phyloP scores from a whole-genome alignment of 2,797 vertebrate genomes.

The Capromys pilorides region DNA sequence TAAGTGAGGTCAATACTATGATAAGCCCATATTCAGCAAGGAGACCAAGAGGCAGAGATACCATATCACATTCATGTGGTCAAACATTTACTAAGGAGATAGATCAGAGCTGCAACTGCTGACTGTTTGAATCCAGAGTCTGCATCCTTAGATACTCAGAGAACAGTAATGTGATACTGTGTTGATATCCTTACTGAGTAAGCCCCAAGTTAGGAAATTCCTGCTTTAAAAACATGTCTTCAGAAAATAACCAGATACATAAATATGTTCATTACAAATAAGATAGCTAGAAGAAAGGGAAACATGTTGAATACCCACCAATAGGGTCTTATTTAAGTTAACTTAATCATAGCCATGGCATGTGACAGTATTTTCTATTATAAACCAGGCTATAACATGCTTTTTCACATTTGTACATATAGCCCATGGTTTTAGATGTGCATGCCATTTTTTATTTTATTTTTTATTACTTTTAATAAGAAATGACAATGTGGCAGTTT shows the following conservation, averaged over 20 bases:
- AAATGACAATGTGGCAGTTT: too few species aligned
- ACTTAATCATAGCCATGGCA: neutral
- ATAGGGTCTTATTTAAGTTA: neutral
- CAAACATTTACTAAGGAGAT: neutral
- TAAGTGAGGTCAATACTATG: neutral
- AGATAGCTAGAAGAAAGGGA: neutral
- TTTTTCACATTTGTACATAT: neutral
- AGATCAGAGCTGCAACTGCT: fast-evolving
- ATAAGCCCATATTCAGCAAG: neutral
- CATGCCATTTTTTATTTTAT: too few species aligned
- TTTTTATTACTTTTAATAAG: too few species aligned
- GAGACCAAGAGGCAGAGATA: too few species aligned
- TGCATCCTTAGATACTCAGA: neutral
- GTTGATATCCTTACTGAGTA: neutral
- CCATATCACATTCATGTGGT: neutral
- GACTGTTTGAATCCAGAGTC: neutral
- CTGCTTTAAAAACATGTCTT: neutral
- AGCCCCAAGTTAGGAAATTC: neutral
- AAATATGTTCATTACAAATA: neutral
- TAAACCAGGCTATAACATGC: neutral
- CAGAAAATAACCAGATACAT: neutral
- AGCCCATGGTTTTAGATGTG: neutral
- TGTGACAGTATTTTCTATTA: neutral
- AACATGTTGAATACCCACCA: neutral
- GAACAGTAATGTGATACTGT: neutral